Conservation (phyloP, 2,113 vertebrate genomes). For the Nansenia antarctica region DNA sequence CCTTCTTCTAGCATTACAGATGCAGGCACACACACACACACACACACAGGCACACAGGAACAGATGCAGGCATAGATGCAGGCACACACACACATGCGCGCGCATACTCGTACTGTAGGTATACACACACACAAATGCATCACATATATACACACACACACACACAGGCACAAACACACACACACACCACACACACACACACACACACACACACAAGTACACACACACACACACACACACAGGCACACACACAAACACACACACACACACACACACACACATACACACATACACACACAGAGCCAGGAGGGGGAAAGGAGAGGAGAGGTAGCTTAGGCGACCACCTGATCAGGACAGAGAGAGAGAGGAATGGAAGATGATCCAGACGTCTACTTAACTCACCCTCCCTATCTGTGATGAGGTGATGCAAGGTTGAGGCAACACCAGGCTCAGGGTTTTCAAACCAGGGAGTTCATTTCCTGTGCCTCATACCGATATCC, state of each 20-base stretch:
- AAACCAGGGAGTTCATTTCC: conserved; percentile 9
- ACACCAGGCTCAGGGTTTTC: conserved; percentile 15
- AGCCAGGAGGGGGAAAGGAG: conserved; percentile 36
- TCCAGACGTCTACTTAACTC: conserved; percentile 25
- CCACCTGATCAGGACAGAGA: conserved; percentile 42
- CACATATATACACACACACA: too few relatives aligned
- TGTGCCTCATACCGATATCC: conserved; percentile 35
- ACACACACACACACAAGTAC: neutral
- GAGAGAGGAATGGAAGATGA: conserved; percentile 14
- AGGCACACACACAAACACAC: neutral
- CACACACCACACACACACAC: too few relatives aligned
- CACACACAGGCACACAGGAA: neutral
- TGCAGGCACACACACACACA: neutral
- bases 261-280: conserved; percentile 7
- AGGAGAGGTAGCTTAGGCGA: conserved; percentile 35
- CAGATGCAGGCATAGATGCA: neutral
- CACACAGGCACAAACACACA: too few relatives aligned
- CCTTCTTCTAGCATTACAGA: too few relatives aligned
- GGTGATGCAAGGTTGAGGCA: conserved; percentile 63
- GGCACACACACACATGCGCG: neutral
- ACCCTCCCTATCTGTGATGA: conserved; percentile 31
- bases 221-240: neutral
- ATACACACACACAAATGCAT: too few relatives aligned
- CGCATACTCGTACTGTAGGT: too few relatives aligned
- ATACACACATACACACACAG: conserved; percentile 6